phyloP scores from a whole-genome alignment of 2,113 vertebrate genomes.

The Neodon shergylaensis region DNA sequence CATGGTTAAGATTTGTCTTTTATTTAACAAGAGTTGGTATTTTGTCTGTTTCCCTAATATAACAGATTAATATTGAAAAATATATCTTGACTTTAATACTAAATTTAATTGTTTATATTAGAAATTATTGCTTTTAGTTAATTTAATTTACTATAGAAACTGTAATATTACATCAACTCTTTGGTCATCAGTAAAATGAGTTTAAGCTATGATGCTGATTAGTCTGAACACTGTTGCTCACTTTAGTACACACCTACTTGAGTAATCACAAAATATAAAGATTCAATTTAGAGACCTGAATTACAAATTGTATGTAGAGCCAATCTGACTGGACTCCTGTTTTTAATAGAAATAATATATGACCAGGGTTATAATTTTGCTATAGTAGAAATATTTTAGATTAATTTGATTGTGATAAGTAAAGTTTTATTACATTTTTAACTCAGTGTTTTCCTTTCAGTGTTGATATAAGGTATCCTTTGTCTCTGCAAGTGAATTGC shows the following conservation, averaged over 20 bases:
- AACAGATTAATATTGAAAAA: not conserved
- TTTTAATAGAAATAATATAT: constrained; percentile 61
- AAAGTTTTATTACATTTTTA: constrained; percentile 29
- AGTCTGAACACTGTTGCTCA: not conserved
- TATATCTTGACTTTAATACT: constrained; percentile 28
- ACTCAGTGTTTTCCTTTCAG: constrained; percentile 24
- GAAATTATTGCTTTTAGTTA: constrained; percentile 53
- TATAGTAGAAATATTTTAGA: constrained; percentile 34
- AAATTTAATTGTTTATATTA: constrained; percentile 38
- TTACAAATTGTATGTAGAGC: constrained; percentile 50
- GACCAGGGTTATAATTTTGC: constrained; percentile 46
- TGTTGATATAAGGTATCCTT: not conserved
- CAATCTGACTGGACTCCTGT: constrained; percentile 27
- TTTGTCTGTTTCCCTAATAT: not conserved
- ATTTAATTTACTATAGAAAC: constrained; percentile 45
- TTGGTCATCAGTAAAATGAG: constrained; percentile 46
- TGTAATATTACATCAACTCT: constrained; percentile 45
- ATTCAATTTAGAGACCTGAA: constrained; percentile 63
- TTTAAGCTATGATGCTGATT: constrained; percentile 19
- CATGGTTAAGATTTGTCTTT: not conserved
- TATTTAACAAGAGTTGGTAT: not conserved
- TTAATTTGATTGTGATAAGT: constrained; percentile 45
- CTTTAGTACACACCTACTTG: constrained; percentile 39
- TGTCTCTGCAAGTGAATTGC: not conserved
- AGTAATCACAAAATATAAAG: not conserved